Evolutionary conservation across 2,888 invertebrate species (phyloP).

Genomic region (Hermaeophaga mercurialis): DNA sequence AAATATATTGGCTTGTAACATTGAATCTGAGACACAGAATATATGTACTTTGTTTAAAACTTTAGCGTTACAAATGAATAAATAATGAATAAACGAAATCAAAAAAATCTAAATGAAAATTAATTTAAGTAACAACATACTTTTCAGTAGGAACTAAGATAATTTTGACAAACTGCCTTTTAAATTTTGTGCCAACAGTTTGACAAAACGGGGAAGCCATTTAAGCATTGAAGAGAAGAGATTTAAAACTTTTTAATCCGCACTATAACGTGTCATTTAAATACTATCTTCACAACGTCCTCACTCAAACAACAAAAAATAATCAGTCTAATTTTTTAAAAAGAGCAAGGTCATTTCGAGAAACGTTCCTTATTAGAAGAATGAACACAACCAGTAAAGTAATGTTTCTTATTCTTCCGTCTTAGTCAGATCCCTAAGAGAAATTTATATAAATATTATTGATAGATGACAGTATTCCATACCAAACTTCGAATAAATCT

Average conservation of each 20-base stretch:
- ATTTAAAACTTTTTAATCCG: conserved; percentile 23
- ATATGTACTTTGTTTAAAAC: too few species aligned
- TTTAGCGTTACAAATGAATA: too few species aligned
- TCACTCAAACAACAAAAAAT: conserved; percentile 24
- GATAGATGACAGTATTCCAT: too few species aligned
- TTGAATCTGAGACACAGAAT: too few species aligned
- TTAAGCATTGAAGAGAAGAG: conserved; percentile 29
- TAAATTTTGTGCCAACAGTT: conserved; percentile 16
- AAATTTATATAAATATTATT: too few species aligned
- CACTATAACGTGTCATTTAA: conserved; percentile 28
- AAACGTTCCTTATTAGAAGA: conserved; percentile 13
- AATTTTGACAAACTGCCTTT: neutral
- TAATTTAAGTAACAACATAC: neutral
- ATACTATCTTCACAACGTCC: conserved; percentile 26
- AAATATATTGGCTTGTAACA: too few species aligned
- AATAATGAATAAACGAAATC: too few species aligned
- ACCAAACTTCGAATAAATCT: too few species aligned
- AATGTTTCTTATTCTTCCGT: conserved; percentile 9
- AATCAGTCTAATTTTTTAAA: conserved; percentile 27
- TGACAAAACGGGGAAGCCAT: conserved; percentile 26
- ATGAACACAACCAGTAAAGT: conserved; percentile 7
- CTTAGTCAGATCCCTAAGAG: conserved; percentile 7
- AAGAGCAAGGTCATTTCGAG: conserved; percentile 12
- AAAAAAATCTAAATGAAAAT: too few species aligned
- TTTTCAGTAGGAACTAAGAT: neutral